Evolutionary conservation across 2,888 invertebrate genomes (phyloP).

Genomic region (Acholoe squamosa): DNA sequence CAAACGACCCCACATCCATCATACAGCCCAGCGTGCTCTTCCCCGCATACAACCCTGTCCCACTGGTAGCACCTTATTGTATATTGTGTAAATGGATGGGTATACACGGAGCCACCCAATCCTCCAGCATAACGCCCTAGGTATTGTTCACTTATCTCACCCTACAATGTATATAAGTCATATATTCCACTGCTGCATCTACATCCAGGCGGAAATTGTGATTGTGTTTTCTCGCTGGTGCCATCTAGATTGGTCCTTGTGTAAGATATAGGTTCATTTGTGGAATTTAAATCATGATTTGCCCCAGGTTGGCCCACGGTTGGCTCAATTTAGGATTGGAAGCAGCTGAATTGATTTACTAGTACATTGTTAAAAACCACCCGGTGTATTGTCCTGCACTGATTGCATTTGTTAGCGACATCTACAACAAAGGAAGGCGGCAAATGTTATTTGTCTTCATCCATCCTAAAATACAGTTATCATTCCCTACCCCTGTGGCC

Average conservation of each 20-base stretch:
- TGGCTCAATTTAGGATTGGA: no score
- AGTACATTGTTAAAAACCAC: no score
- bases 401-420: no score
- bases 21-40: neutral
- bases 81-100: conserved; percentile 9
- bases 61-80: neutral
- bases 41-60: neutral
- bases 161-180: neutral
- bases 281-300: no score
- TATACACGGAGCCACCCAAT: neutral
- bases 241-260: neutral
- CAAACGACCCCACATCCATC: neutral
- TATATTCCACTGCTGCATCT: neutral
- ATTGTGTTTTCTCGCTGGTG: neutral
- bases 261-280: no score
- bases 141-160: neutral
- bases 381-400: no score
- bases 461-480: conserved; percentile 1
- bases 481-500: neutral
- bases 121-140: neutral
- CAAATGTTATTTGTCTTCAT: neutral
- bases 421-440: no score
- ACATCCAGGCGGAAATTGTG: neutral
- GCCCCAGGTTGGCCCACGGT: no score
- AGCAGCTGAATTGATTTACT: no score